A percentile compares a stretch with the other conserved stretches of the same genome.
phyloP scores from a whole-genome alignment of 1,140 invertebrate genomes.

The Penaeus indicus region DNA sequence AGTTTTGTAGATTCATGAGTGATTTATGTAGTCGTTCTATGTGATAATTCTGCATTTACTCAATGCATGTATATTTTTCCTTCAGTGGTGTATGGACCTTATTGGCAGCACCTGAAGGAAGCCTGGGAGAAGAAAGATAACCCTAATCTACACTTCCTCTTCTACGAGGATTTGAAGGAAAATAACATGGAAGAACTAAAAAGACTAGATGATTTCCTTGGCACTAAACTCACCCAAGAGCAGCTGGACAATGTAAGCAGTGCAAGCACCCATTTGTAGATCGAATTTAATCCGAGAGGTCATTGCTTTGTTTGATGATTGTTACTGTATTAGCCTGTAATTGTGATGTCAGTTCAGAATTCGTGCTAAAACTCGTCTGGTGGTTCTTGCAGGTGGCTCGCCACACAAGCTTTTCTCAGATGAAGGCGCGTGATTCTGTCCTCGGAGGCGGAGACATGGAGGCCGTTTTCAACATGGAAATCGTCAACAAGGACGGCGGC shows the following conservation, averaged over 20 bases:
- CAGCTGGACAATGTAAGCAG: conserved; percentile 36
- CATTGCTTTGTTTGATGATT: no score
- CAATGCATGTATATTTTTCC: no score
- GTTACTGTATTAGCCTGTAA: no score
- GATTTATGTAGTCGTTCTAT: no score
- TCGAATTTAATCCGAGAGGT: no score
- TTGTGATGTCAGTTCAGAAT: no score
- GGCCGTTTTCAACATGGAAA: conserved; percentile 32
- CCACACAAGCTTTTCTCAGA: conserved; percentile 57
- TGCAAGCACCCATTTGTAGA: no score
- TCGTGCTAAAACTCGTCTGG: no score
- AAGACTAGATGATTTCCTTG: conserved; percentile 29
- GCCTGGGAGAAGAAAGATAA: conserved; percentile 81
- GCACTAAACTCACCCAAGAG: conserved; percentile 30
- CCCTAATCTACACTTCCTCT: conserved; percentile 83
- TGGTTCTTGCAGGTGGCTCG: conserved; percentile 40
- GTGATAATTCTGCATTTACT: no score
- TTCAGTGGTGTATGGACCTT: conserved; percentile 45
- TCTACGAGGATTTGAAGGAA: conserved; percentile 86
- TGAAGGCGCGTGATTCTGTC: conserved; percentile 52
- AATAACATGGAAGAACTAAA: conserved; percentile 46
- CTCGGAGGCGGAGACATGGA: background rate
- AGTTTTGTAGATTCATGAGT: background rate
- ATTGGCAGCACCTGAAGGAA: conserved; percentile 62
- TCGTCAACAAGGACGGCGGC: conserved; percentile 54